Evolutionary conservation across 1,140 invertebrate genomes (phyloP), one percentile per base, ranked within the genome.

Genomic region (Trichomalopsis sarcophagae): DNA sequence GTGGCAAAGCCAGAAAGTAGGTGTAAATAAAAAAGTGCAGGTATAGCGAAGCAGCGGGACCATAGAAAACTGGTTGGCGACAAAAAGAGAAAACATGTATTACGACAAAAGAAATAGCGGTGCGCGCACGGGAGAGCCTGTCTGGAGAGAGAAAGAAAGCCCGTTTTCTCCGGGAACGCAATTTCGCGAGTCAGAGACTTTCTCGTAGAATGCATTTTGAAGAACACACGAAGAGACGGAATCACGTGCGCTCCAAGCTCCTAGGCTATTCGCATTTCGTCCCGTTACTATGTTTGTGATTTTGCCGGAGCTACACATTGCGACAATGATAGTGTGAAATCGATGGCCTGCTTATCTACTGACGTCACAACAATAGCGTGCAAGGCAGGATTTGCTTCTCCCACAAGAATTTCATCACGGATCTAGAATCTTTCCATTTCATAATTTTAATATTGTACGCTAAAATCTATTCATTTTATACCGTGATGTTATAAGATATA

Each of bases 221-320:
- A 84, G 87, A 88, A 88, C 87, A 71, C 69, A 71, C 87, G 86
- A 87, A 87, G 89, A 87, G 74, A 82, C 74, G 79, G 85, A 86
- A 87, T 86, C 74, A 76, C 86, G 85, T 84, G 81, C 82, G 87
- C 86, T 85, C 30, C 30, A n/a, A 71, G 55, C 55, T 62, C 21
- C 55, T 62, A 62, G 55, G 21, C 55, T 62, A 62, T 62, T 62
- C 55, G 55, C 55, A 62, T 62, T 62, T 62, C 21, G 55, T 62
- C 14, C 55, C 17, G 21, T 62, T 62, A 62, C 55, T 4, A 62
- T 62, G 55, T 62, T 21, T 62, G 55, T 62, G 55, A 62, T 62
- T 62, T 62, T 17, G 17, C 6, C 21, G 55, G 21, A 62, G 55
- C 55, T 62, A n/a, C 55, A 62, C 55, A 62, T n/a, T 5, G 55